Evolutionary conservation across 1,140 invertebrate genomes (phyloP).

Genomic region (Papilio helenus): DNA sequence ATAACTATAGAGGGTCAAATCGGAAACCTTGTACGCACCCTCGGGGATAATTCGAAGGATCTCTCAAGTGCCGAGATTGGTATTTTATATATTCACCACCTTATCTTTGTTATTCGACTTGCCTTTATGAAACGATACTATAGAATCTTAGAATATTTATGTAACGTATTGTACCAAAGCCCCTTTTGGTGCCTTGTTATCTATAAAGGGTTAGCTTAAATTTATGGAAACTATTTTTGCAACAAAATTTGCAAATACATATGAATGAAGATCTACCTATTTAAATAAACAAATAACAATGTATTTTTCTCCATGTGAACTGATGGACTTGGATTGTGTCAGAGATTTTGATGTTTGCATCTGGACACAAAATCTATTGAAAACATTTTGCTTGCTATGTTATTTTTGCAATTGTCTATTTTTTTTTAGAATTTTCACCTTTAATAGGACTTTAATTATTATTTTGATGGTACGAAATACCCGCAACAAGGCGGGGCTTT

Average conservation of each 20-base stretch:
- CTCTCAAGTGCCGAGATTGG: constrained; percentile 38
- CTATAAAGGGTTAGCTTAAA: constrained; percentile 15
- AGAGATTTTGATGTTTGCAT: too few relatives aligned
- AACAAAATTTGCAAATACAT: not conserved
- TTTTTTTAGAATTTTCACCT: not conserved
- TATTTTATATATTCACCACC: constrained; percentile 39
- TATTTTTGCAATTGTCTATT: not conserved
- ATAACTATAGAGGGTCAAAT: constrained; percentile 48
- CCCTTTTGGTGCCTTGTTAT: constrained; percentile 31
- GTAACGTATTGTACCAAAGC: constrained; percentile 5
- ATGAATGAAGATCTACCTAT: too few relatives aligned
- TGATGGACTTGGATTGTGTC: too few relatives aligned
- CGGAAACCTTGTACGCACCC: constrained; percentile 45
- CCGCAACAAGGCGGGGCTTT: not conserved
- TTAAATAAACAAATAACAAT: too few relatives aligned
- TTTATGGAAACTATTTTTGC: not conserved
- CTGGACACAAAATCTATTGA: too few relatives aligned
- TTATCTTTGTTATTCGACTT: constrained; percentile 39
- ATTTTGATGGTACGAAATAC: constrained; percentile 8
- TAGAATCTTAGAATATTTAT: constrained; percentile 30
- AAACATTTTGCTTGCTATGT: too few relatives aligned
- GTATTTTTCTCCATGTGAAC: too few relatives aligned
- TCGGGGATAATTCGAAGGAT: constrained; percentile 43
- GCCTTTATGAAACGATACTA: constrained; percentile 34
- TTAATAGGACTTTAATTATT: not conserved